Evolutionary conservation across 2,797 vertebrate species (phyloP).

Genomic region (Zalophus californianus): DNA sequence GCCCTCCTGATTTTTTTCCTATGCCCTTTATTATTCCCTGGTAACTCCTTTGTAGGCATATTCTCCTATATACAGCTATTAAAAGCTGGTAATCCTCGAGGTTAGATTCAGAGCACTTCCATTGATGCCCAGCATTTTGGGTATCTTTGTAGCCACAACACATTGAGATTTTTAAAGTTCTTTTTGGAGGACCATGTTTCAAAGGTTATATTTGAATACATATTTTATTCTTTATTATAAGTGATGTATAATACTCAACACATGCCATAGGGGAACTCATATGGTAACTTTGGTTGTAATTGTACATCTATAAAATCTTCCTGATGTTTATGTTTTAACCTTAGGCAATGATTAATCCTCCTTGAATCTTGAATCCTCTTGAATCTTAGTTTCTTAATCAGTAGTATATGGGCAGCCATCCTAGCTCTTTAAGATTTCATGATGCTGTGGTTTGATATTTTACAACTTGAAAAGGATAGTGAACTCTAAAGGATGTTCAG

Average conservation of each 20-base stretch:
- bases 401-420: not conserved
- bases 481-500: slow-evolving; percentile 10
- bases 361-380: not conserved
- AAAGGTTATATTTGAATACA: slow-evolving; percentile 17
- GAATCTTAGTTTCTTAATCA: slow-evolving; percentile 49
- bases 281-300: slow-evolving; percentile 3
- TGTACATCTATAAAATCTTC: slow-evolving; percentile 38
- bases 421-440: not conserved
- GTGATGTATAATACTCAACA: not conserved
- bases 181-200: not conserved
- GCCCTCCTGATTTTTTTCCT: not conserved
- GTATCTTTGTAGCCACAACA: not conserved
- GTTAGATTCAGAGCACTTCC: not conserved
- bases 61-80: not conserved
- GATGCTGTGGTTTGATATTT: slow-evolving; percentile 44
- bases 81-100: slow-evolving; percentile 2
- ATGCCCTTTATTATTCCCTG: not conserved
- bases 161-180: not conserved
- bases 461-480: not conserved
- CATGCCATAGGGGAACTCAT: not conserved
- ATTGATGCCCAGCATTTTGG: not conserved
- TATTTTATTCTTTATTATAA: slow-evolving; percentile 25
- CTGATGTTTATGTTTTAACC: slow-evolving; percentile 25
- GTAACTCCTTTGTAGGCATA: not conserved
- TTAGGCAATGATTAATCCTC: slow-evolving; percentile 11